Evolutionary conservation across 2,888 invertebrate genomes (phyloP).

Genomic region (Lycocerus yunnanus): DNA sequence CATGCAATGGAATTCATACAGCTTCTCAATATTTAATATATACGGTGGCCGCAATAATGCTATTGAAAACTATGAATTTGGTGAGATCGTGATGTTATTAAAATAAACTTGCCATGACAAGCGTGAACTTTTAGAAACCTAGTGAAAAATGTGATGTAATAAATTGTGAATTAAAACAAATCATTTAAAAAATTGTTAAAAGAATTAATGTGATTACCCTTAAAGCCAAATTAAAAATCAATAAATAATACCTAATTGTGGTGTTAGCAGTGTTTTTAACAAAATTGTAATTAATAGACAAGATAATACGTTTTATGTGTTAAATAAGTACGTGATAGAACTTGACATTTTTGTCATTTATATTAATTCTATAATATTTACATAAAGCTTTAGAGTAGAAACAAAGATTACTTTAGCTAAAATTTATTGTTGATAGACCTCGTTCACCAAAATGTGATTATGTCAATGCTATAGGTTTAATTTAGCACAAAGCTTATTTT

Average conservation of each 20-base stretch:
- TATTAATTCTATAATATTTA: constrained; percentile 19
- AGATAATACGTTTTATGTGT: constrained; percentile 15
- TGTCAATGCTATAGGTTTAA: not conserved
- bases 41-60: constrained; percentile 7
- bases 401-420: constrained; percentile 2
- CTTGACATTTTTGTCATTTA: constrained; percentile 7
- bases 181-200: constrained; percentile 23
- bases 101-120: constrained; percentile 12
- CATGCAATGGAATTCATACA: constrained; percentile 29
- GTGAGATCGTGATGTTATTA: constrained; percentile 26
- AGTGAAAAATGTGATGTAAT: constrained; percentile 31
- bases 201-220: constrained; percentile 26
- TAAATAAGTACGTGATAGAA: constrained; percentile 10
- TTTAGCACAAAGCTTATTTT: not conserved
- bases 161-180: constrained; percentile 23
- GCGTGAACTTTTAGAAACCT: constrained; percentile 18
- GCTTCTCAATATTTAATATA: constrained; percentile 24
- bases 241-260: constrained; percentile 21
- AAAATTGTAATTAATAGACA: constrained; percentile 6
- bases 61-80: constrained; percentile 15
- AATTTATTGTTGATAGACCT: constrained; percentile 14
- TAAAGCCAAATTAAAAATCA: constrained; percentile 18
- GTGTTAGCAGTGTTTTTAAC: constrained; percentile 27
- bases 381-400: constrained; percentile 19
- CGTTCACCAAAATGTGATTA: constrained; percentile 5